Evolutionary conservation across 2,888 invertebrate species (phyloP).

Genomic region (Cheilosia vernalis): DNA sequence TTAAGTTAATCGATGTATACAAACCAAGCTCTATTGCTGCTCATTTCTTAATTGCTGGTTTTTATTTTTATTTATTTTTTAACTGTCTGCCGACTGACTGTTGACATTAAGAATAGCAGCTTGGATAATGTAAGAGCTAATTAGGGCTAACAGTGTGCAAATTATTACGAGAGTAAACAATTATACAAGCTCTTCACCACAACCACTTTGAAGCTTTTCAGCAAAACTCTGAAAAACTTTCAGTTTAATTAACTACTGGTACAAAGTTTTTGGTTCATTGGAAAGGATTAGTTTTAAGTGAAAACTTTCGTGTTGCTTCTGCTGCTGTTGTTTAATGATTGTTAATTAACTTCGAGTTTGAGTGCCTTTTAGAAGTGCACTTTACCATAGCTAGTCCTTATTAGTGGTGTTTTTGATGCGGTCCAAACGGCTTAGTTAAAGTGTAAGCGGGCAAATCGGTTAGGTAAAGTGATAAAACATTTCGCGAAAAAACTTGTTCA

Average conservation of each 20-base stretch:
- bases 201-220: neutral
- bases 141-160: slow-evolving; percentile 41
- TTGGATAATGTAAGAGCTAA: slow-evolving; percentile 24
- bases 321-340: neutral
- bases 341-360: slow-evolving; percentile 6
- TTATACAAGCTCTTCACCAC: slow-evolving; percentile 14
- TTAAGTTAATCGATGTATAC: too few relatives aligned
- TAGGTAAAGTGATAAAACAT: too few relatives aligned
- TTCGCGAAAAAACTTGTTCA: too few relatives aligned
- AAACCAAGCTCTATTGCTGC: too few relatives aligned
- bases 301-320: slow-evolving; percentile 49
- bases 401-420: too few relatives aligned
- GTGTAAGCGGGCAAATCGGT: too few relatives aligned
- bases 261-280: slow-evolving; percentile 56
- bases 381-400: slow-evolving; percentile 4
- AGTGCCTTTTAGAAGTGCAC: slow-evolving; percentile 18
- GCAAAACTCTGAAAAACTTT: slow-evolving; percentile 31
- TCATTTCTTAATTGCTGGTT: too few relatives aligned
- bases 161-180: slow-evolving; percentile 26
- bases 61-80: too few relatives aligned
- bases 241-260: slow-evolving; percentile 53
- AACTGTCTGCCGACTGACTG: neutral
- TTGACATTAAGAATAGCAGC: slow-evolving; percentile 7
- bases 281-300: slow-evolving; percentile 42
- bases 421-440: too few relatives aligned